These are phyloP conservation scores for Gymnarchus niloticus DNA, from an alignment of 2,113 vertebrate genomes.

Conservation along the genomic window DNA sequence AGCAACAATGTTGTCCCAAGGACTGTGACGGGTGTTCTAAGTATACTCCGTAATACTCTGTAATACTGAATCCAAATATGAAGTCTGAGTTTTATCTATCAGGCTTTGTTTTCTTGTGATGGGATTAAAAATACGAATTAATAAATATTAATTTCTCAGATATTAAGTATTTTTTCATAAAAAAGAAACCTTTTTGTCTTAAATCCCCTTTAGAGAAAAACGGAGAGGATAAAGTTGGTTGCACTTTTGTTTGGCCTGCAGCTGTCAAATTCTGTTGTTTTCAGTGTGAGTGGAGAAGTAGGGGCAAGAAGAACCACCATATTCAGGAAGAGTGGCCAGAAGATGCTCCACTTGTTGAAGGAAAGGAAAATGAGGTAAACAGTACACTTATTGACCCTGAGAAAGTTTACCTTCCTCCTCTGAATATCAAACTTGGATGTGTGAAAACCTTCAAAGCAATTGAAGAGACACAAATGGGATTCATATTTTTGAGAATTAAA, in stretches of 20 bases:
- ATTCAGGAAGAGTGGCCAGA: neutral
- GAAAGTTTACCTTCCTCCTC: no score
- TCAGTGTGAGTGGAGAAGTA: neutral
- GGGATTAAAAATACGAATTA: neutral
- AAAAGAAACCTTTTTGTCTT: neutral
- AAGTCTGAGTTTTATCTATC: neutral
- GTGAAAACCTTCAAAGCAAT: neutral
- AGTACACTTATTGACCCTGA: no score
- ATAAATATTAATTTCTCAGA: neutral
- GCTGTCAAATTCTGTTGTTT: neutral
- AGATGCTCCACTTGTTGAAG: neutral
- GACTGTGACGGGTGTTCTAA: neutral
- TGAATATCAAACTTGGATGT: neutral
- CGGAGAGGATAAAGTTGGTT: neutral
- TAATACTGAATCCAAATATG: neutral
- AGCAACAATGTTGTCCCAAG: no score
- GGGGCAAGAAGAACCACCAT: neutral
- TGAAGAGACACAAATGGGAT: neutral
- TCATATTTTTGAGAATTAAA: neutral
- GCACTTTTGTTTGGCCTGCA: neutral
- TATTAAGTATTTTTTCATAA: neutral
- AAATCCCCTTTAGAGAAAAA: neutral
- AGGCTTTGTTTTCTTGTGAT: neutral
- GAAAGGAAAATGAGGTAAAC: neutral
- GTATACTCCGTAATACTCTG: neutral